Percentiles rank a stretch among this genome's conserved stretches.
Conservation (phyloP, 2,113 vertebrate genomes). For the Shinisaurus crocodilurus region DNA sequence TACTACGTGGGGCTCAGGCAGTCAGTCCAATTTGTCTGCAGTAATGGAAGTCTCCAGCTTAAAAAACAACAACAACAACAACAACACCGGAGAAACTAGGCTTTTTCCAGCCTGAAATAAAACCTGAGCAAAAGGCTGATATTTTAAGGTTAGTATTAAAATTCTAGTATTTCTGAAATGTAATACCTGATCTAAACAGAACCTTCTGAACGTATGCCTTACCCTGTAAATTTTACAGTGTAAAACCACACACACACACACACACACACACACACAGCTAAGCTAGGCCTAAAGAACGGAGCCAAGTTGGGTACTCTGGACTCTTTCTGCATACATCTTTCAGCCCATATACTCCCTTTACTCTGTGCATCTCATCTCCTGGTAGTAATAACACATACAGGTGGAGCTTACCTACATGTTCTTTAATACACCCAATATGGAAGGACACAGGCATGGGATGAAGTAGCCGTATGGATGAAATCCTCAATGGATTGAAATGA, state of each 20-base stretch:
- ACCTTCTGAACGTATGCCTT: too few relatives aligned
- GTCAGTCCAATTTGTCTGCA: constrained; percentile 4
- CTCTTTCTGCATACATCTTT: neutral
- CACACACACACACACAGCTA: neutral
- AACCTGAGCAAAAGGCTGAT: neutral
- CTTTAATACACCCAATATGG: neutral
- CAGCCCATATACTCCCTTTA: neutral
- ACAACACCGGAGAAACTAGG: neutral
- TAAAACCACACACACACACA: neutral
- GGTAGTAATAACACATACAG: neutral
- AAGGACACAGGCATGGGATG: neutral
- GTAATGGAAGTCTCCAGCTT: neutral
- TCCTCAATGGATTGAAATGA: too few relatives aligned
- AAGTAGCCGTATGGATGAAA: too few relatives aligned
- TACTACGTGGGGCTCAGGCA: neutral
- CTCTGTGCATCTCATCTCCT: neutral
- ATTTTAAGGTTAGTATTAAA: neutral
- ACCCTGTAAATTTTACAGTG: neutral
- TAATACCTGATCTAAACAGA: neutral
- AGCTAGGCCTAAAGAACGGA: neutral
- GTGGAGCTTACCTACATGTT: neutral
- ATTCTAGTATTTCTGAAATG: neutral
- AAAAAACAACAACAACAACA: neutral
- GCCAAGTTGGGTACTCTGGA: neutral
- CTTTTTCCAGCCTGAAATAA: neutral